Evolutionary conservation across 2,888 invertebrate species (phyloP), one percentile per base, ranked within the genome.

Genomic region (Oligia latruncula): DNA sequence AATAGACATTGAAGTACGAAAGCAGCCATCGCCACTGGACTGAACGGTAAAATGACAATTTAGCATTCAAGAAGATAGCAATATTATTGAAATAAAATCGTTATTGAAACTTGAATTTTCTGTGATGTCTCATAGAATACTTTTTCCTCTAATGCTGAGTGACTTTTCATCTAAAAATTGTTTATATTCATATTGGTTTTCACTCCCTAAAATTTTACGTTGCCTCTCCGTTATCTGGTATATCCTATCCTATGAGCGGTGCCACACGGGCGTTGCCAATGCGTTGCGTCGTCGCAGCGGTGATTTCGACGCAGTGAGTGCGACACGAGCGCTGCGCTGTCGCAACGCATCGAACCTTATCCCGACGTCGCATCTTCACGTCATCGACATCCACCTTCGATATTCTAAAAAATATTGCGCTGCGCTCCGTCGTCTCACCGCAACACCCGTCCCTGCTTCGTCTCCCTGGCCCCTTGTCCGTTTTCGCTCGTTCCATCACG

Each of bases 201-300:
- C 83, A 58, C 72, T 67, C 40, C n/a, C 55, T 78, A n/a, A 67
- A 70, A 6, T 68, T 83, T 77, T 13, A 83, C 64, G 49, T 40
- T 68, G 67, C 55, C 55, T 65, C 49, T n/a, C 60, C 15, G 60
- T 83, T 83, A 78, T 82, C 60, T 66, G 55, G 46, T 66, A 23
- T 46, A 62, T 40, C 23, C 23, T 46, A 62, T 40, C 23, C 23
- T 55, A 15, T 4, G 49, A 49, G 15, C 49, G 49, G 15, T 49
- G 49, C 49, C 49, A 49, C 49, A 49, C 15, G 4, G 49, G 49
- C 15, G 49, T 15, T 49, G 49, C 13, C 49, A 49, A 49, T 49
- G 15, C 49, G 4, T 49, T 15, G 15, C 49, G 15, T 49, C 49
- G 15, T 49, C 15, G 49, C 49, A 49, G 15, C 49, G 49, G 4